These are phyloP conservation scores for Petrosia ficiformis DNA, from an alignment of 37 sponge, comb jelly and placozoan genomes.

Conservation along the genomic window DNA sequence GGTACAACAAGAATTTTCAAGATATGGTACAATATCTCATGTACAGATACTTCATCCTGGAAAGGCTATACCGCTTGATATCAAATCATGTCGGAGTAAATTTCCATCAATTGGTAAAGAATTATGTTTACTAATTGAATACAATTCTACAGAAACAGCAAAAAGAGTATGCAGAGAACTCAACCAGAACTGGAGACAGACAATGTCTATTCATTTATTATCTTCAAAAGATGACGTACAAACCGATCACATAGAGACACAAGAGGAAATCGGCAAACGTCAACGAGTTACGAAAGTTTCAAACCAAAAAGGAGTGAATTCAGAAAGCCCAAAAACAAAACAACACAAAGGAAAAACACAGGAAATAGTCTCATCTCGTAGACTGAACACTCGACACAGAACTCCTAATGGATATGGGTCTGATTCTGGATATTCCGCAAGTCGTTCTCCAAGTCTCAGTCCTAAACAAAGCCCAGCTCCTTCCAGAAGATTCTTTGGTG, in stretches of 20 bases:
- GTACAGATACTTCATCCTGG: slow-evolving; percentile 72
- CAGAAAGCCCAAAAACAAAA: slow-evolving; percentile 16
- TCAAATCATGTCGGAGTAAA: slow-evolving; percentile 46
- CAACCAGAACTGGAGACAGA: slow-evolving; percentile 63
- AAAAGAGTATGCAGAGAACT: slow-evolving; percentile 34
- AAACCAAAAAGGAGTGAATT: not conserved
- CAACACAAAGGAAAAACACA: not conserved
- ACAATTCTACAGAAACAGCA: slow-evolving; percentile 50
- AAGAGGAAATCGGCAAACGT: too few relatives aligned
- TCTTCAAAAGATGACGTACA: not conserved
- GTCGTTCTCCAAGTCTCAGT: slow-evolving; percentile 26
- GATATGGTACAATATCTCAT: slow-evolving; percentile 59
- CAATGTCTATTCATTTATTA: slow-evolving; percentile 41
- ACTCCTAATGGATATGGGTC: slow-evolving; percentile 16
- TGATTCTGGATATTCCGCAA: slow-evolving; percentile 53
- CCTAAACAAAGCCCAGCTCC: slow-evolving; percentile 59
- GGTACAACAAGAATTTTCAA: slow-evolving; percentile 49
- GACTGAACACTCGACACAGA: not conserved
- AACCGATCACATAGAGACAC: not conserved
- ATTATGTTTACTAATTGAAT: slow-evolving; percentile 70
- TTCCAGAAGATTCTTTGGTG: slow-evolving; percentile 19
- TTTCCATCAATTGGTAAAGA: slow-evolving; percentile 60
- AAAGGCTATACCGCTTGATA: slow-evolving; percentile 70
- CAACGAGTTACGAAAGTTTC: not conserved
- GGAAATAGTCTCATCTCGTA: not conserved